Evolutionary conservation across 2,888 invertebrate species (phyloP), one percentile per base, ranked within the genome.

Genomic region (Allygus modestus): DNA sequence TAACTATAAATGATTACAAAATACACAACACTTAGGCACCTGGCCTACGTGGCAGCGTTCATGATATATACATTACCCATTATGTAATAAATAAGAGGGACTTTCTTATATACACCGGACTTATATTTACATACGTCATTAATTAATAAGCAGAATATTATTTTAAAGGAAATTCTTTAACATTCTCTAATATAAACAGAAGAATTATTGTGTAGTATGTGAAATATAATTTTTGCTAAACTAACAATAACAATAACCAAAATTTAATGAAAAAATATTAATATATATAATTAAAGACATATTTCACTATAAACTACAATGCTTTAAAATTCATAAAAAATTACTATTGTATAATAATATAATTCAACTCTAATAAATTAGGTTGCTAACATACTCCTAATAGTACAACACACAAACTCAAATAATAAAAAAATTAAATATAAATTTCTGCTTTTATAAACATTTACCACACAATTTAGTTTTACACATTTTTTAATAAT

Each of bases 1-100:
- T 23, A 73, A 41, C 43, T 43, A 73, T 43, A 51, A 51, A 77
- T 46, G 51, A 51, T 51, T 77, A 28, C 46, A 77, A 77, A 46
- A 46, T 46, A 77, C 77, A 77, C 77, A 73, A 79, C 79, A 79
- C n/a, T 37, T 58, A 79, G 79, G 77, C 77, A 77, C 46, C 77
- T 43, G 26, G 37, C 43, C 11, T 46, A 51, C 1, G 51, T 46
- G 77, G 26, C 77, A 77, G 46, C 51, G 12, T 23, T 77, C 73
- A 41, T 73, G 4, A 2, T 79, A 79, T 79, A 17, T 79, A 79
- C 79, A 79, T 4, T 54, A 79, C 79, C 79, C 20, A 58, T 12
- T 33, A 23, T 33, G 15, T 28, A 79, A 31, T 33, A 79, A 58
- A 33, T 33, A 33, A 51, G 20, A 33, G 65, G 58, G 51, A 37